A percentile compares a stretch with the other conserved stretches of the same genome.
These are phyloP conservation scores for Empidonax traillii DNA, from an alignment of 2,113 vertebrate species.

Conservation along the genomic window DNA sequence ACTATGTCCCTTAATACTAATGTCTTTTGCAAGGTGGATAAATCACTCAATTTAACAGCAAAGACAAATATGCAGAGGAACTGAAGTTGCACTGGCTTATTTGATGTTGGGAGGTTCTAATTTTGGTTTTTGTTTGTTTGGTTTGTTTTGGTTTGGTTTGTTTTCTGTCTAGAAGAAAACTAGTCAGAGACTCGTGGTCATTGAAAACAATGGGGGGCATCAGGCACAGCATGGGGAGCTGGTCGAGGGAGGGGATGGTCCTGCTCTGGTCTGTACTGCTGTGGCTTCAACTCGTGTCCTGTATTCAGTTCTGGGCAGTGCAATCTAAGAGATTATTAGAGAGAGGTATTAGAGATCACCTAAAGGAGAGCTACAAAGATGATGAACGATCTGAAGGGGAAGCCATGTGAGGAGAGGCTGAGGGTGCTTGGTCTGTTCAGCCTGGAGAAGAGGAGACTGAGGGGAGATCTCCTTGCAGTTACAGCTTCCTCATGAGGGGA, in stretches of 20 bases:
- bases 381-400: neutral
- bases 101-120: neutral
- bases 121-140: neutral
- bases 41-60: slow-evolving; percentile 31
- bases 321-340: too few species aligned
- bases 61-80: neutral
- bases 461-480: neutral
- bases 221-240: accelerated
- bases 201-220: neutral
- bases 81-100: neutral
- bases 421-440: neutral
- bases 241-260: neutral
- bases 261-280: neutral
- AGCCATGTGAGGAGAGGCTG: neutral
- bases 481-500: neutral
- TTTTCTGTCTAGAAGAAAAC: neutral
- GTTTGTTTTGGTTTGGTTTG: neutral
- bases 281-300: accelerated
- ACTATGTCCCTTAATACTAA: slow-evolving; percentile 54
- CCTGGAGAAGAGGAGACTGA: neutral
- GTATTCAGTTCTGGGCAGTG: neutral
- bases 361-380: neutral
- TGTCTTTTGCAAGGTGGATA: slow-evolving; percentile 40
- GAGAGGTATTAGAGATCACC: neutral
- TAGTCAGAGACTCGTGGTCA: neutral